These are phyloP conservation scores for Stenchaetothrips biformis DNA, from an alignment of 2,888 invertebrate genomes.

Conservation along the genomic window DNA sequence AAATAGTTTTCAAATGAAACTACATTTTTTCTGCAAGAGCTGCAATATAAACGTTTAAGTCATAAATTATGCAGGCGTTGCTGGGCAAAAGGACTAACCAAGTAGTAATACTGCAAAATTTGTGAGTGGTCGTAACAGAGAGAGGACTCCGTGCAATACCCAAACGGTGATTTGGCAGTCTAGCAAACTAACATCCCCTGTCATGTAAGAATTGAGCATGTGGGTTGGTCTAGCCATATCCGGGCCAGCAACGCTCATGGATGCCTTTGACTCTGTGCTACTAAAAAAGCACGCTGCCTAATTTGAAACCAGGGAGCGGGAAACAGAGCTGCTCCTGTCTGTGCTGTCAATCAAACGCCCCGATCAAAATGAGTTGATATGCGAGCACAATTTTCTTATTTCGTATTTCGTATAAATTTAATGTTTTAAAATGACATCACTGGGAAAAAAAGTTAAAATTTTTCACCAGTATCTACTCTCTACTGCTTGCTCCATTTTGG, in stretches of 20 bases:
- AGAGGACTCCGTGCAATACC: not conserved
- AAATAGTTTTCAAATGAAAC: no score
- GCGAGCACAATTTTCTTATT: not conserved
- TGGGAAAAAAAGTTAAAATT: no score
- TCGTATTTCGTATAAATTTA: not conserved
- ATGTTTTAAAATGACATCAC: no score
- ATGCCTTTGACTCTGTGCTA: not conserved
- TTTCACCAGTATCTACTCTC: conserved; percentile 13
- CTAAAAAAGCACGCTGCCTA: not conserved
- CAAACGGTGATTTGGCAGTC: not conserved
- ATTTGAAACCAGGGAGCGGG: not conserved
- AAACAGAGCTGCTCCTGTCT: not conserved
- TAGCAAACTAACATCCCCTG: not conserved
- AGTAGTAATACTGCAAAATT: no score
- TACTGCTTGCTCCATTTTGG: conserved; percentile 8
- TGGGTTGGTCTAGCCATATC: not conserved
- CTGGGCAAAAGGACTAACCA: no score
- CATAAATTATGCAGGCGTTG: no score
- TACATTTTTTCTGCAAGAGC: no score
- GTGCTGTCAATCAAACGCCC: not conserved
- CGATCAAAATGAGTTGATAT: not conserved
- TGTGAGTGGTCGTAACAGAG: no score
- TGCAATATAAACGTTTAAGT: no score
- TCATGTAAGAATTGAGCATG: conserved; percentile 5
- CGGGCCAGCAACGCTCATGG: not conserved